Conservation (phyloP, 2,888 invertebrate species). For the Eupithecia centaureata region DNA sequence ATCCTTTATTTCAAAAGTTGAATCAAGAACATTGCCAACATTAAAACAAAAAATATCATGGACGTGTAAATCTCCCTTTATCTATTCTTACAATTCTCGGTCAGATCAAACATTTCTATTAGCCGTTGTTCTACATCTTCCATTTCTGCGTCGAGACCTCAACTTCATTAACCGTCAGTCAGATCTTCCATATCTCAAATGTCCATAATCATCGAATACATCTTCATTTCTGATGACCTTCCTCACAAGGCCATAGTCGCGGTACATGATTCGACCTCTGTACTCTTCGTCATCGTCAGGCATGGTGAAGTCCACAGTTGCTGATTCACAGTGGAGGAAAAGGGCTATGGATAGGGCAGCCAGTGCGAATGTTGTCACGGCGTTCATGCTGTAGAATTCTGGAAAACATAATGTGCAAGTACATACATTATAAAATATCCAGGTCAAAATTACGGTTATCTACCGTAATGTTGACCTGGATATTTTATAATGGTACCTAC, state of each 20-base stretch:
- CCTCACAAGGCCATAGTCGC: slow-evolving; percentile 85
- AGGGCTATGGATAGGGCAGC: slow-evolving; percentile 55
- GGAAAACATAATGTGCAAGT: too few species aligned
- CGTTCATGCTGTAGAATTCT: slow-evolving; percentile 56
- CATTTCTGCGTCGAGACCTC: slow-evolving; percentile 40
- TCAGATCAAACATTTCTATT: not conserved
- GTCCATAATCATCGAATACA: slow-evolving; percentile 89
- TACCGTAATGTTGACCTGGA: too few species aligned
- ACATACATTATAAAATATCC: too few species aligned
- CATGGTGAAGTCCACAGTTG: slow-evolving; percentile 55
- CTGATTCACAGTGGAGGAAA: slow-evolving; percentile 61
- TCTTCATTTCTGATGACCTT: slow-evolving; percentile 81
- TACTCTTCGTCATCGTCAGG: slow-evolving; percentile 72
- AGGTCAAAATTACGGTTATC: too few species aligned
- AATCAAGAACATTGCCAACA: not conserved
- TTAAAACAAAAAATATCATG: not conserved
- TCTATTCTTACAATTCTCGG: not conserved
- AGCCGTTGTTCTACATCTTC: not conserved
- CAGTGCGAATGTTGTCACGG: slow-evolving; percentile 58
- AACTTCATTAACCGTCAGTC: slow-evolving; percentile 46
- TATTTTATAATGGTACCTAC: too few species aligned
- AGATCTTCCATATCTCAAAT: slow-evolving; percentile 88
- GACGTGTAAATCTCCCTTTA: slow-evolving; percentile 2
- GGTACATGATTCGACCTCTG: slow-evolving; percentile 66
- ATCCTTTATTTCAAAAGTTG: not conserved